Percentiles rank a stretch among this genome's conserved stretches.
These are phyloP conservation scores for Drosophila neutralis DNA, from an alignment of 2,888 invertebrate genomes.

Conservation along the genomic window DNA sequence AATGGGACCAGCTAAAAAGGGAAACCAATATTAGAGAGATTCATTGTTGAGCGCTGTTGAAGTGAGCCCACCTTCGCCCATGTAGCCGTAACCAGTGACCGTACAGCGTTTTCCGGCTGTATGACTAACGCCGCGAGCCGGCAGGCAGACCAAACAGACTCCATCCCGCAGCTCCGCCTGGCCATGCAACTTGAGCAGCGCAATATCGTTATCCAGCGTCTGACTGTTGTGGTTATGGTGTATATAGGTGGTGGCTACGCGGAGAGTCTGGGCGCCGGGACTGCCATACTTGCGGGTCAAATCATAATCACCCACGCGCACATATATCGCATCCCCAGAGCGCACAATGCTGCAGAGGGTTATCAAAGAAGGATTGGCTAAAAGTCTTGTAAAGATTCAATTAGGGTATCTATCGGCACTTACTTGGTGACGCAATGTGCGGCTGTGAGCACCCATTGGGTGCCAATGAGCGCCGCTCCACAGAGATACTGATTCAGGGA, in stretches of 20 bases:
- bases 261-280: constrained; percentile 94
- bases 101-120: constrained; percentile 96
- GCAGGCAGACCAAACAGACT: constrained; percentile 90
- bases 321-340: constrained; percentile 97
- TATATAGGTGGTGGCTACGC: constrained; percentile 96
- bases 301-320: constrained; percentile 96
- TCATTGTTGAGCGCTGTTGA: background rate
- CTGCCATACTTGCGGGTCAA: constrained; percentile 95
- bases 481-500: constrained; percentile 96
- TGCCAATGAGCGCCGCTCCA: constrained; percentile 96
- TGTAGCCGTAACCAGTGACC: constrained; percentile 97
- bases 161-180: constrained; percentile 95
- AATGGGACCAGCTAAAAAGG: constrained; percentile 92
- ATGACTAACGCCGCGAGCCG: constrained; percentile 94
- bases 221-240: constrained; percentile 98
- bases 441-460: constrained; percentile 97
- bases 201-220: constrained; percentile 97
- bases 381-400: background rate
- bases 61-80: constrained; percentile 91
- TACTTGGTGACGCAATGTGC: constrained; percentile 98
- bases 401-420: constrained; percentile 79
- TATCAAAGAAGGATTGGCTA: background rate
- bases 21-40: background rate
- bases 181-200: constrained; percentile 94
- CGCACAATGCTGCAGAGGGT: constrained; percentile 90